These are phyloP conservation scores for Ammodramus savannarum DNA, from an alignment of 2,113 vertebrate genomes.

Conservation along the genomic window DNA sequence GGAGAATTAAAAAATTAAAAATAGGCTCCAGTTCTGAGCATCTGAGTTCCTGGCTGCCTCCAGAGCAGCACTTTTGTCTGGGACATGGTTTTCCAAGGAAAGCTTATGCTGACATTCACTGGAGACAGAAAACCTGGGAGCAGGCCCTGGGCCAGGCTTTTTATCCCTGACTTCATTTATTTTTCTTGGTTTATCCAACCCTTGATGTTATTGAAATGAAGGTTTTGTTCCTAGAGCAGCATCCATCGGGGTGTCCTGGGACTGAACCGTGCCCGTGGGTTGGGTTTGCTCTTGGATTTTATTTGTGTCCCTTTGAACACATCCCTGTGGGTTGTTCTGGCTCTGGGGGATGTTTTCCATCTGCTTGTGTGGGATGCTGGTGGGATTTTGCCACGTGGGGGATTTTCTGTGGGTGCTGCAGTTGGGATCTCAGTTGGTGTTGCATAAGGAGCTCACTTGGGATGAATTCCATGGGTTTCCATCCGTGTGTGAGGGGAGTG, in stretches of 20 bases:
- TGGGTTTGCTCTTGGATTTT: not conserved
- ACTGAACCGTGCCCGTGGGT: fast-evolving
- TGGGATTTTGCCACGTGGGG: not conserved
- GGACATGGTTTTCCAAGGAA: not conserved
- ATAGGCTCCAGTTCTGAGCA: not conserved
- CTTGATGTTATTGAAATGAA: not conserved
- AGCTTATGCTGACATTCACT: not conserved
- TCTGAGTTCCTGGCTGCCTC: not conserved
- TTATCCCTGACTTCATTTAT: conserved; percentile 24
- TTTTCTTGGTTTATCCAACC: conserved; percentile 6
- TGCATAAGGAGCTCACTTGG: not conserved
- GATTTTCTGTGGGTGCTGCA: fast-evolving
- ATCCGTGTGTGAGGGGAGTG: fast-evolving
- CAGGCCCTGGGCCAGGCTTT: not conserved
- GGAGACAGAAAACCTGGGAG: not conserved
- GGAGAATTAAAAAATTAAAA: not conserved
- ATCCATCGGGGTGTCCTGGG: not conserved
- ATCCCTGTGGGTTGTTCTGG: not conserved
- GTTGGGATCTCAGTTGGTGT: not conserved
- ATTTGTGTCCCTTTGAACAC: fast-evolving
- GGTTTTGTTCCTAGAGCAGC: not conserved
- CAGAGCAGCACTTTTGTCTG: not conserved
- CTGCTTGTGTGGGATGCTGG: not conserved
- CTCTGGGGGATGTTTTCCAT: not conserved
- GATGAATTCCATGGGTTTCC: not conserved